Percentiles rank a stretch among this genome's conserved stretches.
Evolutionary conservation across 2,113 vertebrate genomes (phyloP).

Genomic region (Macaca fascicularis): T2T-MFA8v1.1 NC_088380.1:137458001-137458500

Average conservation of each 20-base stretch:
- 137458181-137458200: neutral
- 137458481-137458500: neutral
- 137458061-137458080: too few relatives aligned
- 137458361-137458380: neutral
- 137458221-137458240: neutral
- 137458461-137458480: conserved; percentile 47
- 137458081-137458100: too few relatives aligned
- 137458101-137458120: too few relatives aligned
- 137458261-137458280: neutral
- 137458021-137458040: too few relatives aligned
- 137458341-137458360: neutral
- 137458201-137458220: neutral
- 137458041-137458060: too few relatives aligned
- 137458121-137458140: too few relatives aligned
- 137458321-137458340: conserved; percentile 16
- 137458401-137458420: neutral
- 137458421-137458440: neutral
- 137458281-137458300: neutral
- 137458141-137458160: too few relatives aligned
- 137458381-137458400: neutral
- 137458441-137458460: neutral
- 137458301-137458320: neutral
- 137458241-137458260: neutral
- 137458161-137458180: neutral
- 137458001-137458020: too few relatives aligned